Evolutionary conservation across 2,888 invertebrate species (phyloP), one percentile per base, ranked within the genome.

Genomic region (Plebejus argus): DNA sequence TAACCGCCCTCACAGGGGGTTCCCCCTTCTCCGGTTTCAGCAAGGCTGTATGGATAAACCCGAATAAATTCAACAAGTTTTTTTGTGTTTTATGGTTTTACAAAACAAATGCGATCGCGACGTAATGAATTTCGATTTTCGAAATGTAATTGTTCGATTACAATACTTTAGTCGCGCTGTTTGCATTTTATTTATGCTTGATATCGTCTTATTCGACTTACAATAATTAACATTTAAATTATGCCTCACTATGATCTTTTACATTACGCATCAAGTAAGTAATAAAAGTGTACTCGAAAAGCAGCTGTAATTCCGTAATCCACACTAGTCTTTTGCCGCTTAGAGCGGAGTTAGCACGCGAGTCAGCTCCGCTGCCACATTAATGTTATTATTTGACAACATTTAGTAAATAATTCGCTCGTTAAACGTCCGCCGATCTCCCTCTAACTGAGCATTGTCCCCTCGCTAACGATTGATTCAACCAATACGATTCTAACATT

Each of bases 371-470:
- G 82, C 86, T 83, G 83, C 81, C 86, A 85, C 90, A 90, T 88
- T 92, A 91, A 93, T 92, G 90, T 93, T 92, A 93, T 93, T 93
- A 94, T 93, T 93, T 93, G 92, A 89, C 91, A 92, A 93, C 93
- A 93, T 93, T 94, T 93, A 94, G 90, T 91, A 93, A 93, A 93
- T 94, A 92, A 93, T 93, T 92, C 90, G 90, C 90, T 93, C 91
- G 93, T 93, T 93, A 93, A 93, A 92, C 91, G 91, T 86, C 90
- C 82, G 88, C 88, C 88, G 90, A 91, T 91, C 88, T 53, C 89
- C 87, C 85, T 87, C 90, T 93, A 93, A 93, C 92, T 92, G 92
- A 86, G 91, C 89, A 92, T 93, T 93, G 93, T 84, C 83, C 86
- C 87, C 84, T 83, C 86, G 83, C 86, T 89, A 88, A 89, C 91